Base-by-base conservation (phyloP, 2,797 vertebrate species). In the Allobates femoralis region DNA sequence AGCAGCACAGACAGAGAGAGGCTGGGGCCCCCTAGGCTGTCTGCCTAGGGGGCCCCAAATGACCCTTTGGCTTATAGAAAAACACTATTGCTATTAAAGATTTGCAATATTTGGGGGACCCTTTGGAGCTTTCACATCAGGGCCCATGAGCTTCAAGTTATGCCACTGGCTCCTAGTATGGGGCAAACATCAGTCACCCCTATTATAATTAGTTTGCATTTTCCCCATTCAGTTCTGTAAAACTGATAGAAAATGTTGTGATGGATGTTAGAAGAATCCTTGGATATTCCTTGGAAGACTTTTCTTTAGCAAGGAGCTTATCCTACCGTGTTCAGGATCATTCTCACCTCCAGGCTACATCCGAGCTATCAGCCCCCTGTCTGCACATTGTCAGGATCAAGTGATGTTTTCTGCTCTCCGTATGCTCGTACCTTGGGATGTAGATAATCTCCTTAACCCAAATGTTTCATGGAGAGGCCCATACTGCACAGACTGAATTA, bases 371-470 rank as follows among this genome's bases (percentile, higher is more conserved):
- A 76, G 19, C 34, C 46, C 56, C n/a, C 60, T 77, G 83, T 76
- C 83, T 84, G 83, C 73, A 76, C 82, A 84, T 84, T 76, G 69
- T 75, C 82, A 84, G 69, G 69, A 76, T 73, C 81, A 83, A 83
- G 81, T 73, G 53, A 21, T 56, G 58, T 30, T 60, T 32, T 55
- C 67, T 58, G 80, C 51, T 56, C n/a, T 0, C 62, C 71, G 50
- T 19, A 53, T 16, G 28, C 7, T 55, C 51, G 50, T 71, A 81
- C 64, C 26, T n/a, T 51, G 21, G 19, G 64, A 56, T 30, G 10
- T 11, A 12, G 64, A 69, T 81, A 81, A 81, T 81, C 62, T 23
- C 41, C 79, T 81, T 26, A 15, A 58, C 10, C 14, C 28, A 69
- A 55, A 71, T 51, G 26, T 69, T 73, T 46, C 51, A 26, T 58